phyloP scores from a whole-genome alignment of 2,113 vertebrate genomes.

The Conger conger region DNA sequence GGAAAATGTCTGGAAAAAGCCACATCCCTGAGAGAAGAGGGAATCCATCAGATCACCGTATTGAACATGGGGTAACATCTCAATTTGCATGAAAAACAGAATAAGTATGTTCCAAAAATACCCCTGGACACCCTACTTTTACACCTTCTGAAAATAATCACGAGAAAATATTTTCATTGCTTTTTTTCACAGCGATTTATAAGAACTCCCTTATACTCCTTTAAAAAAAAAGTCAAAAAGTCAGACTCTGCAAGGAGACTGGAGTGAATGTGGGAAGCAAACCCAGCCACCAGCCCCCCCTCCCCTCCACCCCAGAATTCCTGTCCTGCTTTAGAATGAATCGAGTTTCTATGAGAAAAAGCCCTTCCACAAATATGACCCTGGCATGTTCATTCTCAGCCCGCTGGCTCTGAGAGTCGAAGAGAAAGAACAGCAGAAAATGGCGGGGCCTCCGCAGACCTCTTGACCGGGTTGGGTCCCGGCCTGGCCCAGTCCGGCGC shows the following conservation, averaged over 20 bases:
- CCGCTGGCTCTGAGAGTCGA: background rate
- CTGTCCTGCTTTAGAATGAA: background rate
- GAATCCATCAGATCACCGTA: background rate
- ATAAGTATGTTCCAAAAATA: background rate
- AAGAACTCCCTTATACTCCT: background rate
- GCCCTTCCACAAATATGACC: background rate
- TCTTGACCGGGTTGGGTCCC: background rate
- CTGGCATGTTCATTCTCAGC: background rate
- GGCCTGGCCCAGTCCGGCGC: background rate
- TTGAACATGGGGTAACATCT: background rate
- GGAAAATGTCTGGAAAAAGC: too few relatives aligned
- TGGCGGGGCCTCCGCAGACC: background rate
- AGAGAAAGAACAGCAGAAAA: background rate
- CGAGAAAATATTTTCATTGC: background rate
- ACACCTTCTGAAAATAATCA: background rate
- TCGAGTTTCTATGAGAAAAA: conserved; percentile 6
- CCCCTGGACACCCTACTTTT: background rate
- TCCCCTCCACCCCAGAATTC: background rate
- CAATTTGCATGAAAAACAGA: background rate
- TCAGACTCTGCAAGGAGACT: background rate
- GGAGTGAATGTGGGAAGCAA: background rate
- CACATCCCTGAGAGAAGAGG: background rate
- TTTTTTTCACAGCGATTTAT: background rate
- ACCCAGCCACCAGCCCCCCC: background rate
- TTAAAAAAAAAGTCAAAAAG: background rate